These are phyloP conservation scores for Geopemphigus sp. DNA, from an alignment of 1,140 invertebrate genomes.

Conservation along the genomic window DNA sequence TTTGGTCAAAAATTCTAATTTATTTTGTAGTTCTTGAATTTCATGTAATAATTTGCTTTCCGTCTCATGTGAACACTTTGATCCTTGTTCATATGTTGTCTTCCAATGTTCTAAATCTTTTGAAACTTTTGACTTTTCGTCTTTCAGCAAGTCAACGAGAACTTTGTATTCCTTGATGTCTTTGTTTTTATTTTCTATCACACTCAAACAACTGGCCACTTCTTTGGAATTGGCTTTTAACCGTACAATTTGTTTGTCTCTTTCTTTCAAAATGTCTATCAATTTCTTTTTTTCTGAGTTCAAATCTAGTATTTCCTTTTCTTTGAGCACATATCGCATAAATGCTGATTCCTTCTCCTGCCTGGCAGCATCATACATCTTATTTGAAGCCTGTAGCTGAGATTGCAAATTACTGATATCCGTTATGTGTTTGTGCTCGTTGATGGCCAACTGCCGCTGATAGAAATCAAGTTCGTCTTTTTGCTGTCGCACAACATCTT, in stretches of 20 bases:
- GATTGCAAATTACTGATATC: neutral
- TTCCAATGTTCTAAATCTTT: slow-evolving; percentile 41
- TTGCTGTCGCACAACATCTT: neutral
- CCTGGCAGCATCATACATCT: slow-evolving; percentile 18
- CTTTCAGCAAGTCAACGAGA: slow-evolving; percentile 2
- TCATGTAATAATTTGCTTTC: slow-evolving; percentile 26
- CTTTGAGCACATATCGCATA: slow-evolving; percentile 29
- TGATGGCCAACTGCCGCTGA: slow-evolving; percentile 22
- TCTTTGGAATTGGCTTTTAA: slow-evolving; percentile 14
- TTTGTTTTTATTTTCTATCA: slow-evolving; percentile 32
- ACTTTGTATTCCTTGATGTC: slow-evolving; percentile 21
- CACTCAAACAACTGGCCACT: neutral
- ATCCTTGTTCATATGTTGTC: slow-evolving; percentile 12
- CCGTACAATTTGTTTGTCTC: slow-evolving; percentile 11
- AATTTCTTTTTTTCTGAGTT: slow-evolving; percentile 32
- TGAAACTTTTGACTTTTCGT: slow-evolving; percentile 19
- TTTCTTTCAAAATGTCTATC: neutral
- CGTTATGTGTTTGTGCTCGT: slow-evolving; percentile 15
- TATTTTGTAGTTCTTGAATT: slow-evolving; percentile 38
- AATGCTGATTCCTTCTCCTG: slow-evolving; percentile 9
- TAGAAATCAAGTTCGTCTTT: slow-evolving; percentile 26
- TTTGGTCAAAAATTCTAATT: slow-evolving; percentile 26
- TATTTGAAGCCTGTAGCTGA: slow-evolving; percentile 14
- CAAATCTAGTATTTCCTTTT: slow-evolving; percentile 39
- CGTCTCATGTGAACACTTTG: slow-evolving; percentile 11